phyloP scores from a whole-genome alignment of 2,113 vertebrate species.

The Amphiprion ocellaris region DNA sequence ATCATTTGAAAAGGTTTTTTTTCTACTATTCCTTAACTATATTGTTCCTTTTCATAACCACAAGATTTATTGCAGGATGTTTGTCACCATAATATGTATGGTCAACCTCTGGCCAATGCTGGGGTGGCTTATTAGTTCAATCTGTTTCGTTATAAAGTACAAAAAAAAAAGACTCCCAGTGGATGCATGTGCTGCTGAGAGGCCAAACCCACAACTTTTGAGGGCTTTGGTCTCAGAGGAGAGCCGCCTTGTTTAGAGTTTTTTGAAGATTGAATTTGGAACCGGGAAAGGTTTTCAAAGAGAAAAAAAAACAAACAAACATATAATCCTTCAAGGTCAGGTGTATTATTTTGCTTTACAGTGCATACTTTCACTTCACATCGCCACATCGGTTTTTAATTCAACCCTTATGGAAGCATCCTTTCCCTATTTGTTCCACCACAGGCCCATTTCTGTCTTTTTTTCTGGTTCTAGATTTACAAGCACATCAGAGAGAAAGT shows the following conservation, averaged over 20 bases:
- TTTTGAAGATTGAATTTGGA: constrained; percentile 32
- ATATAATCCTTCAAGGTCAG: constrained; percentile 14
- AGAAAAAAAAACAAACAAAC: constrained; percentile 5
- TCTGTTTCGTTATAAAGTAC: constrained; percentile 16
- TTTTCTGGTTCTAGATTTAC: constrained; percentile 52
- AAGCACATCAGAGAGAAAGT: constrained; percentile 55
- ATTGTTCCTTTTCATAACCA: constrained; percentile 22
- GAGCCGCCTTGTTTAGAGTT: constrained; percentile 28
- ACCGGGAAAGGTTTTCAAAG: constrained; percentile 15
- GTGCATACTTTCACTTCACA: constrained; percentile 15
- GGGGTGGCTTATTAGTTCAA: constrained; percentile 38
- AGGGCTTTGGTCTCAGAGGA: constrained; percentile 27
- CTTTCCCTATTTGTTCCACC: constrained; percentile 69
- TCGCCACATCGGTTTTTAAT: constrained; percentile 39
- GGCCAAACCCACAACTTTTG: constrained; percentile 47
- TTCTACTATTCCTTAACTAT: constrained; percentile 32
- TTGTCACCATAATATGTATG: constrained; percentile 17
- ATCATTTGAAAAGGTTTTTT: constrained; percentile 40
- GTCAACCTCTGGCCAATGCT: background rate
- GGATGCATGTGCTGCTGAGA: constrained; percentile 12
- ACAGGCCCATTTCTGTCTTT: constrained; percentile 8
- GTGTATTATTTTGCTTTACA: background rate
- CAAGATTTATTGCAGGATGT: constrained; percentile 18
- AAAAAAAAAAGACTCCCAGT: constrained; percentile 17
- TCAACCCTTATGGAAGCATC: constrained; percentile 28